phyloP scores from a whole-genome alignment of 2,113 vertebrate species.

The Cynoglossus semilaevis region DNA sequence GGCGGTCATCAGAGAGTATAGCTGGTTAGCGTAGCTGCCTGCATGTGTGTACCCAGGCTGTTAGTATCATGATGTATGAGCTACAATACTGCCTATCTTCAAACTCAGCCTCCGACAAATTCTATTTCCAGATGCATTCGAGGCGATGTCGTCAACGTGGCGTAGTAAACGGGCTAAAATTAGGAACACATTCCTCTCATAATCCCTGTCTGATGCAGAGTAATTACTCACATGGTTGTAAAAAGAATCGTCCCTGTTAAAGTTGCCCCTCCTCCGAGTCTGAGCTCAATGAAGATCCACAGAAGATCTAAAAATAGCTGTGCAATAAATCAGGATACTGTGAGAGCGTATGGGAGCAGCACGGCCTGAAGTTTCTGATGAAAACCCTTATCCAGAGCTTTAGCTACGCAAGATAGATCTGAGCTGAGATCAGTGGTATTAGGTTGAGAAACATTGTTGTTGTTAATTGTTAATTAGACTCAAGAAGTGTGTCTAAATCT shows the following conservation, averaged over 20 bases:
- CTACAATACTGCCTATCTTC: conserved; percentile 1
- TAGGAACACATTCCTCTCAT: conserved; percentile 23
- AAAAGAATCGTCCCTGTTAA: conserved; percentile 12
- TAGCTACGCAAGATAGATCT: conserved; percentile 17
- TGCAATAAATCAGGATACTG: conserved; percentile 40
- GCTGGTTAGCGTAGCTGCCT: conserved; percentile 18
- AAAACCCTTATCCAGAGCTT: conserved; percentile 40
- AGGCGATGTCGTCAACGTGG: background rate
- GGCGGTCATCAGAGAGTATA: conserved; percentile 13
- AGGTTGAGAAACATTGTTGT: no score
- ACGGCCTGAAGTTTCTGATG: conserved; percentile 12
- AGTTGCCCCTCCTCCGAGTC: conserved; percentile 34
- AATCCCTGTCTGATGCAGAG: conserved; percentile 23
- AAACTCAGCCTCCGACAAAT: conserved; percentile 3
- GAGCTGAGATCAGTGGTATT: background rate
- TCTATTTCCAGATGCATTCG: conserved; percentile 20
- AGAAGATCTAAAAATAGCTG: conserved; percentile 59
- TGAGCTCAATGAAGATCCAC: conserved; percentile 55
- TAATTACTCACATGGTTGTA: conserved; percentile 25
- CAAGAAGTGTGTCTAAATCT: no score
- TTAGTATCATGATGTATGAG: conserved; percentile 13
- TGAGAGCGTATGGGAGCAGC: background rate
- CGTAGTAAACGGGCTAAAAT: conserved; percentile 36
- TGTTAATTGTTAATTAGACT: no score
- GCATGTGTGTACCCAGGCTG: conserved; percentile 7